These are phyloP conservation scores for Sternarchorhynchus goeldii DNA, from an alignment of 2,797 vertebrate species.

Conservation along the genomic window DNA sequence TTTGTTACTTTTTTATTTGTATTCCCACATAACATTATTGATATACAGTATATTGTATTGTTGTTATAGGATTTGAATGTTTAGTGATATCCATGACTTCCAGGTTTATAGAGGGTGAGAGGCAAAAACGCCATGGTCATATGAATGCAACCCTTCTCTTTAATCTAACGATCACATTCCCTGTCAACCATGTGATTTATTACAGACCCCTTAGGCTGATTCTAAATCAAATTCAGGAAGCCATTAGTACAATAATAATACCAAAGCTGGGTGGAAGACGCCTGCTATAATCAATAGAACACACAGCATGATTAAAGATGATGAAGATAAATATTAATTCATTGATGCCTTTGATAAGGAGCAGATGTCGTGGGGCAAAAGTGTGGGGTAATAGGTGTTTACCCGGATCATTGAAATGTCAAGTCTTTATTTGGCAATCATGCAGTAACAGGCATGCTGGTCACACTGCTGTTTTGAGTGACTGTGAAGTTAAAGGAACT, in stretches of 20 bases:
- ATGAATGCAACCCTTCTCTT: constrained; percentile 18
- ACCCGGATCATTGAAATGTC: constrained; percentile 26
- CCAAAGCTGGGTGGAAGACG: constrained; percentile 8
- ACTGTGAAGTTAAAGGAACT: neutral
- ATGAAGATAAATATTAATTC: constrained; percentile 41
- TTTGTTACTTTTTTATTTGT: too few relatives aligned
- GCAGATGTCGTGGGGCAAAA: constrained; percentile 24
- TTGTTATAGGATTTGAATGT: neutral
- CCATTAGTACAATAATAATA: constrained; percentile 48
- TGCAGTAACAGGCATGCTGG: neutral
- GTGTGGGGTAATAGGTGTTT: constrained; percentile 28
- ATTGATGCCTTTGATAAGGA: constrained; percentile 44
- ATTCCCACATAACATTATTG: neutral
- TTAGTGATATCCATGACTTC: neutral
- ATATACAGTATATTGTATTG: too few relatives aligned
- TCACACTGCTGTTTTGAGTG: neutral
- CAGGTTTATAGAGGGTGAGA: neutral
- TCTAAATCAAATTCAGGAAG: constrained; percentile 44
- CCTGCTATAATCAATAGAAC: constrained; percentile 45
- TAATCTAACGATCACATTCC: constrained; percentile 29
- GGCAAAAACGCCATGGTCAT: neutral
- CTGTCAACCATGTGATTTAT: constrained; percentile 44
- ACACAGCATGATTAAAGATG: constrained; percentile 32
- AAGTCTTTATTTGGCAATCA: constrained; percentile 18
- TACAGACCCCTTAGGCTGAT: constrained; percentile 12